These are phyloP conservation scores for Philopedon plagiatum DNA, from an alignment of 2,888 invertebrate genomes.

Conservation along the genomic window DNA sequence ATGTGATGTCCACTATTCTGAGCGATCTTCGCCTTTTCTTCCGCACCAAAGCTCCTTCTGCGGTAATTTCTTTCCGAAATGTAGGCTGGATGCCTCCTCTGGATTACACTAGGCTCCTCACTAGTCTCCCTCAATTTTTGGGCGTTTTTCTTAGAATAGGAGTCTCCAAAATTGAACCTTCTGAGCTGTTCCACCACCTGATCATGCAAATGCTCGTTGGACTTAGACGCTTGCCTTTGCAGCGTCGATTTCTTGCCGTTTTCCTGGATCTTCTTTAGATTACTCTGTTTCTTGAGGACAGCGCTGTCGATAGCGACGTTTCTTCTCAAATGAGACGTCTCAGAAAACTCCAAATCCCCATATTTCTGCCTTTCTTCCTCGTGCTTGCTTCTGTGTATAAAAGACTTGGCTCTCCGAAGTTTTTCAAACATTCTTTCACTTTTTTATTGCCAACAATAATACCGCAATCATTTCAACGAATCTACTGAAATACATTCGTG, in stretches of 20 bases:
- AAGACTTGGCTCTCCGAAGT: slow-evolving; percentile 61
- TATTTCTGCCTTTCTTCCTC: slow-evolving; percentile 36
- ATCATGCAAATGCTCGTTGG: slow-evolving; percentile 48
- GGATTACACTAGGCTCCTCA: not conserved
- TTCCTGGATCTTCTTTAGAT: slow-evolving; percentile 17
- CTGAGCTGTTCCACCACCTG: slow-evolving; percentile 44
- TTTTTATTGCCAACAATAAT: not conserved
- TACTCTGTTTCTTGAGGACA: slow-evolving; percentile 38
- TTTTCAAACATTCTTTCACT: slow-evolving; percentile 33
- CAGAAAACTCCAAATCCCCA: slow-evolving; percentile 56
- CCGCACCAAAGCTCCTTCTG: slow-evolving; percentile 24
- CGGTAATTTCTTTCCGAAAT: slow-evolving; percentile 21
- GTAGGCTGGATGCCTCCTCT: slow-evolving; percentile 22
- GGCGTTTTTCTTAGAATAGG: slow-evolving; percentile 32
- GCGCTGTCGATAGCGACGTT: slow-evolving; percentile 52
- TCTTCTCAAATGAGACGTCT: slow-evolving; percentile 60
- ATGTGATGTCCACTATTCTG: not conserved
- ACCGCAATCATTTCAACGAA: not conserved
- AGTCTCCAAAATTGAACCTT: slow-evolving; percentile 48
- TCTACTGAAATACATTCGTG: slow-evolving; percentile 12
- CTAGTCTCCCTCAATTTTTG: not conserved
- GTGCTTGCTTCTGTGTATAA: slow-evolving; percentile 57
- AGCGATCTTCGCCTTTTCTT: slow-evolving; percentile 8
- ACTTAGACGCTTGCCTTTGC: slow-evolving; percentile 27
- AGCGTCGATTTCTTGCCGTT: not conserved